Evolutionary conservation across 1,140 invertebrate species (phyloP).

Genomic region (Trichoplusia ni): DNA sequence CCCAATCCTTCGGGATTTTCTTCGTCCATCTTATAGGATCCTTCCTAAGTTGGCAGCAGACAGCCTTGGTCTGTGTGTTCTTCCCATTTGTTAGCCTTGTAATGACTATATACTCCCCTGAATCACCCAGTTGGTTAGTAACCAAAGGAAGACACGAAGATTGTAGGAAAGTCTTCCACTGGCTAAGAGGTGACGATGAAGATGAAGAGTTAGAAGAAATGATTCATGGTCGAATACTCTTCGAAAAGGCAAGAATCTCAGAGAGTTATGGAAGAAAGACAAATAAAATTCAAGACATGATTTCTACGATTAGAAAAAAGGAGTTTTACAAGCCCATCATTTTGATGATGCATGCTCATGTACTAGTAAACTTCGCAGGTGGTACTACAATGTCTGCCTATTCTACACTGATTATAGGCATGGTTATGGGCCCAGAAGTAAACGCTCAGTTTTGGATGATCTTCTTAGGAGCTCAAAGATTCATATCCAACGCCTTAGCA

Average conservation of each 20-base stretch:
- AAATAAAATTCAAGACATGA: slow-evolving; percentile 25
- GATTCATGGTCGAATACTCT: slow-evolving; percentile 49
- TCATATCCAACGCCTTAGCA: slow-evolving; percentile 61
- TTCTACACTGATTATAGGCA: slow-evolving; percentile 82
- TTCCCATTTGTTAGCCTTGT: slow-evolving; percentile 73
- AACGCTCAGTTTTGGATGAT: slow-evolving; percentile 84
- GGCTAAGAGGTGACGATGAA: slow-evolving; percentile 73
- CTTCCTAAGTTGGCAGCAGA: slow-evolving; percentile 80
- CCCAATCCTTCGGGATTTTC: slow-evolving; percentile 78
- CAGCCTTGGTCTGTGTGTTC: slow-evolving; percentile 73
- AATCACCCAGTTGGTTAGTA: slow-evolving; percentile 87
- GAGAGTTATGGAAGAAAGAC: slow-evolving; percentile 34
- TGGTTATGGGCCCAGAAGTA: slow-evolving; percentile 71
- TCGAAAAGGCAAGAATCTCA: slow-evolving; percentile 39
- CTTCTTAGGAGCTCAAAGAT: slow-evolving; percentile 81
- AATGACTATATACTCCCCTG: slow-evolving; percentile 81
- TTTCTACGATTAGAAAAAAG: slow-evolving; percentile 48
- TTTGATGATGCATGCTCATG: slow-evolving; percentile 64
- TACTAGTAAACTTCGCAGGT: slow-evolving; percentile 56
- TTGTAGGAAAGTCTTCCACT: slow-evolving; percentile 71
- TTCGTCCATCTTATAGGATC: slow-evolving; percentile 81
- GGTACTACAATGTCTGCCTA: slow-evolving; percentile 84
- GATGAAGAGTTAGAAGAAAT: slow-evolving; percentile 63
- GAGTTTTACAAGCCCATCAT: slow-evolving; percentile 67
- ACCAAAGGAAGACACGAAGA: slow-evolving; percentile 74